Conservation (phyloP, 1,140 invertebrate genomes). For the Ceratoteleas bidentatus region DNA sequence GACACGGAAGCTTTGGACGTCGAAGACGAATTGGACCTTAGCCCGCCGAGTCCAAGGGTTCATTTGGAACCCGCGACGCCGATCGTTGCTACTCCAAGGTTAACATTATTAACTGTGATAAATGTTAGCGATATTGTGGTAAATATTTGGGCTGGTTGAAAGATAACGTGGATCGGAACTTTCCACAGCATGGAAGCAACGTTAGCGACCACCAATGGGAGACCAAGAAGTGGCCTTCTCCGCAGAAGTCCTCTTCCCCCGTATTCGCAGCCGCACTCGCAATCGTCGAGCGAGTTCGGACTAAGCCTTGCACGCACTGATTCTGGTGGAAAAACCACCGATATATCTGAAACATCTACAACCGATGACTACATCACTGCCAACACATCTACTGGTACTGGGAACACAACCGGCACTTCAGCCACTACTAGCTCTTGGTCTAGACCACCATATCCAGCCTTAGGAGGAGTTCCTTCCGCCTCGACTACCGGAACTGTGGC, state of each 20-base stretch:
- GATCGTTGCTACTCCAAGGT: not conserved
- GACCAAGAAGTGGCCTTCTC: slow-evolving; percentile 73
- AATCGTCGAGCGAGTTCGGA: slow-evolving; percentile 79
- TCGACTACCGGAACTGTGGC: slow-evolving; percentile 83
- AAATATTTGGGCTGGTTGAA: too few species aligned
- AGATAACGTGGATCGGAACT: not conserved
- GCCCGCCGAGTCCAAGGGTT: slow-evolving; percentile 74
- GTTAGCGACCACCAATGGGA: slow-evolving; percentile 68
- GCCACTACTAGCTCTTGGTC: slow-evolving; percentile 79
- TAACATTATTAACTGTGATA: not conserved
- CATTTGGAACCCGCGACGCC: slow-evolving; percentile 72
- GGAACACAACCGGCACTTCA: slow-evolving; percentile 81
- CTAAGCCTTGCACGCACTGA: slow-evolving; percentile 84
- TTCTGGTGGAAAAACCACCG: slow-evolving; percentile 87
- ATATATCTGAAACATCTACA: slow-evolving; percentile 91
- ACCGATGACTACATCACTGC: slow-evolving; percentile 95
- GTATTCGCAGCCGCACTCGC: slow-evolving; percentile 76
- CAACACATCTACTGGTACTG: slow-evolving; percentile 88
- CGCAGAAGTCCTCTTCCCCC: slow-evolving; percentile 74
- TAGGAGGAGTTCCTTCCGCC: slow-evolving; percentile 76
- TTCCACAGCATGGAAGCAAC: slow-evolving; percentile 62
- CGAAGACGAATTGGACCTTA: slow-evolving; percentile 85
- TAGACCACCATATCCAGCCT: slow-evolving; percentile 72
- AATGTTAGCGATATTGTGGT: too few species aligned
- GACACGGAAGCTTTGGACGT: slow-evolving; percentile 89